Conservation (phyloP, 1,140 invertebrate species). For the Caenorhabditis brenneri region DNA sequence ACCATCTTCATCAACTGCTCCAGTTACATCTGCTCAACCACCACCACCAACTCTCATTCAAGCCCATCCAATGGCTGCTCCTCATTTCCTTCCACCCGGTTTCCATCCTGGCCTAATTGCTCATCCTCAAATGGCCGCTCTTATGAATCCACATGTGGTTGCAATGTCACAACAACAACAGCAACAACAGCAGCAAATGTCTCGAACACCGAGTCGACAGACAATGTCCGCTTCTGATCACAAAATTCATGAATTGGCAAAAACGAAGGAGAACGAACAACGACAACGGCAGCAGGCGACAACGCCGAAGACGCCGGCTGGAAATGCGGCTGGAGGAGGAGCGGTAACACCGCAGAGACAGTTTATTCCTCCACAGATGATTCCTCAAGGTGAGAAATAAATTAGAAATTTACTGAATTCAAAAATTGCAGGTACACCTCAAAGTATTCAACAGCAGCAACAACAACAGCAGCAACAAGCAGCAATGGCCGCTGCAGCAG, state of each 20-base stretch:
- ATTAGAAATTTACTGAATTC: too few relatives aligned
- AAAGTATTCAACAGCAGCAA: background rate
- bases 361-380: constrained; percentile 7
- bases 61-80: constrained; percentile 7
- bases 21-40: background rate
- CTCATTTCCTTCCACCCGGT: background rate
- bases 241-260: constrained; percentile 8
- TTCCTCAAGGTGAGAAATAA: background rate
- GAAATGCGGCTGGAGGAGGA: background rate
- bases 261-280: background rate
- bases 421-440: background rate
- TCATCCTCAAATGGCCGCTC: background rate
- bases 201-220: background rate
- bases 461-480: background rate
- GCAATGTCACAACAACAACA: constrained; percentile 9
- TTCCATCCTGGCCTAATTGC: background rate
- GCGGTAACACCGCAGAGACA: background rate
- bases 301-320: background rate
- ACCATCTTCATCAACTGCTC: background rate
- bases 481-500: background rate
- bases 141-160: background rate
- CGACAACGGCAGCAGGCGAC: background rate
- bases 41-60: background rate
- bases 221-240: background rate
- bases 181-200: constrained; percentile 25